A percentile compares a stretch with the other conserved stretches of the same genome.
These are phyloP conservation scores for Crotalus tigris DNA, from an alignment of 2,113 vertebrate genomes.

Conservation along the genomic window DNA sequence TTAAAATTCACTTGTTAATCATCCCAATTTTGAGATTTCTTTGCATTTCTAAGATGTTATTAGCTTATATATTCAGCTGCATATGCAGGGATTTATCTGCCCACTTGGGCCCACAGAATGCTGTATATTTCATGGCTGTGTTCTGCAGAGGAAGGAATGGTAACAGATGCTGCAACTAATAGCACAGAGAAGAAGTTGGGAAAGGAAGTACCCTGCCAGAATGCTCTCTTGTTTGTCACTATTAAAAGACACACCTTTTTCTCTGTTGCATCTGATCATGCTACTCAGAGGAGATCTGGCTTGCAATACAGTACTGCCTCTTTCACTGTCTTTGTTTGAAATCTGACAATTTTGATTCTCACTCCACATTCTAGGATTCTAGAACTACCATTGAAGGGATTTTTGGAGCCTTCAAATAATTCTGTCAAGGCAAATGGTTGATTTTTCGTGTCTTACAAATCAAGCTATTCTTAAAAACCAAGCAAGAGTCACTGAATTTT, in stretches of 20 bases:
- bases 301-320: background rate
- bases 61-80: background rate
- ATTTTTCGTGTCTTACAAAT: background rate
- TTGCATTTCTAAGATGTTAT: background rate
- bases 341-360: background rate
- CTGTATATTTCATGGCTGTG: background rate
- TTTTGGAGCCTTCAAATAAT: constrained; percentile 19
- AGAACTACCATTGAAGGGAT: constrained; percentile 6
- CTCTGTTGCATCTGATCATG: background rate
- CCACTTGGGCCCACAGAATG: background rate
- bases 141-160: background rate
- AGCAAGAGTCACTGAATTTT: background rate
- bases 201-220: background rate
- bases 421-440: constrained; percentile 4
- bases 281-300: background rate
- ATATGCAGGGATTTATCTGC: background rate
- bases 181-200: background rate
- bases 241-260: background rate
- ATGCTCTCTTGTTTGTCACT: background rate
- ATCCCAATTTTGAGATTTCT: background rate
- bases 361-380: fast-evolving
- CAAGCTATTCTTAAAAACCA: background rate
- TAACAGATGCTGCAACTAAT: background rate
- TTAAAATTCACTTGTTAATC: background rate
- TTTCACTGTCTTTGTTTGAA: background rate